Conservation (phyloP, 2,113 vertebrate genomes). For the Mesocricetus auratus region DNA sequence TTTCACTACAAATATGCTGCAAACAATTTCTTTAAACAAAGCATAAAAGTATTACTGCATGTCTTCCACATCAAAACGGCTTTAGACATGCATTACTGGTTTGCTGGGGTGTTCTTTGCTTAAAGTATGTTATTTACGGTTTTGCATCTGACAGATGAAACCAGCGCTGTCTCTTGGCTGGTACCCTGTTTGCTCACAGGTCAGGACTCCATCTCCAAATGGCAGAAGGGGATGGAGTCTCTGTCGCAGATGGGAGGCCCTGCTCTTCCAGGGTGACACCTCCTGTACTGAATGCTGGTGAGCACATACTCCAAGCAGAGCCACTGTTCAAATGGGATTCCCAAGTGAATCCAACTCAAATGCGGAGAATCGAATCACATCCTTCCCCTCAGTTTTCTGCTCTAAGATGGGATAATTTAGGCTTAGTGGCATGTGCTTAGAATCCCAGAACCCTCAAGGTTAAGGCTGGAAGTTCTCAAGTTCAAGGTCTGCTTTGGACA, state of each 20-base stretch:
- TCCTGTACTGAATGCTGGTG: not conserved
- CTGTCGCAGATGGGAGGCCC: not conserved
- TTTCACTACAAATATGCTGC: conserved; percentile 84
- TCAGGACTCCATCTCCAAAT: not conserved
- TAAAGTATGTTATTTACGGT: conserved; percentile 69
- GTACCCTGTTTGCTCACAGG: not conserved
- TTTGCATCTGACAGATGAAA: conserved; percentile 45
- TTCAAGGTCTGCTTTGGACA: not conserved
- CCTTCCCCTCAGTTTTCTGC: not conserved
- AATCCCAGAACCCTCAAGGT: not conserved
- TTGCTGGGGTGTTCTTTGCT: conserved; percentile 68
- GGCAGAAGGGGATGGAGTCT: not conserved
- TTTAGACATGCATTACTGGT: conserved; percentile 69
- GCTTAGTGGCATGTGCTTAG: not conserved
- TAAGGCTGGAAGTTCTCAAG: not conserved
- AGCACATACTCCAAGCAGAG: accelerated
- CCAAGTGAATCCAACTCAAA: not conserved
- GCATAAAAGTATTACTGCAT: conserved; percentile 68
- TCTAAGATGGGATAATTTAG: not conserved
- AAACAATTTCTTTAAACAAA: conserved; percentile 83
- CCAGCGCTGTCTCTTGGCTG: not conserved
- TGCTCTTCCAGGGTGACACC: not conserved
- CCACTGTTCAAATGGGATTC: too few relatives aligned
- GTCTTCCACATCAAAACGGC: conserved; percentile 71
- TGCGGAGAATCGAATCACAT: not conserved